phyloP scores from a whole-genome alignment of 2,797 vertebrate genomes.

The Lindbergichthys nudifrons region DNA sequence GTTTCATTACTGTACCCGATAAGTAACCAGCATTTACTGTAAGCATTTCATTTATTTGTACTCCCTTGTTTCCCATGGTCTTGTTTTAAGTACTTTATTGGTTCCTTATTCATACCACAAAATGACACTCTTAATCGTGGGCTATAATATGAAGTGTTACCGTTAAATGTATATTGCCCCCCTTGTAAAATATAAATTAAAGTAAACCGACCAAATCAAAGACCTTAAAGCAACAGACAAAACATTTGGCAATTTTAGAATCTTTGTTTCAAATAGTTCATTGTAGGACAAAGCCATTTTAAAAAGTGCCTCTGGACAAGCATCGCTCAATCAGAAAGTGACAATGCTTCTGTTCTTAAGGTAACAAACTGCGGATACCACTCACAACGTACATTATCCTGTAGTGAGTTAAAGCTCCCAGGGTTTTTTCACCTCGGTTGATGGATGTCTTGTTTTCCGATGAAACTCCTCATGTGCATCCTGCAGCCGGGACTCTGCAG shows the following conservation, averaged over 20 bases:
- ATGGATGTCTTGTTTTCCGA: conserved; percentile 56
- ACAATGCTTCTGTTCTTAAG: neutral
- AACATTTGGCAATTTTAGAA: neutral
- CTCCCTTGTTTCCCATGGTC: neutral
- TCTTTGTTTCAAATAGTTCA: neutral
- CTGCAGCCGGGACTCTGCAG: conserved; percentile 36
- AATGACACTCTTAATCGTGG: neutral
- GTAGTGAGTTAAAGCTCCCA: conserved; percentile 17
- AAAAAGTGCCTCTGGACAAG: too few species aligned
- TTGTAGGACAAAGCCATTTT: neutral
- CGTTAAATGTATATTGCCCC: too few species aligned
- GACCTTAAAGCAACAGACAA: neutral
- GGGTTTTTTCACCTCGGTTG: conserved; percentile 23
- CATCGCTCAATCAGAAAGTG: neutral
- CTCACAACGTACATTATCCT: neutral
- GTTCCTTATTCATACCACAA: neutral
- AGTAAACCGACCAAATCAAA: neutral
- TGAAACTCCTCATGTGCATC: conserved; percentile 44
- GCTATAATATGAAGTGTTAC: neutral
- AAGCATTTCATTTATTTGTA: neutral
- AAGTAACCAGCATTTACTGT: neutral
- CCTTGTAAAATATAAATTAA: too few species aligned
- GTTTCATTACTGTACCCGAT: neutral
- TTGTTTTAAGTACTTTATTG: neutral
- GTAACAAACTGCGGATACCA: neutral